Evolutionary conservation across 2,888 invertebrate species (phyloP).

Genomic region (Trachelus iudaicus): DNA sequence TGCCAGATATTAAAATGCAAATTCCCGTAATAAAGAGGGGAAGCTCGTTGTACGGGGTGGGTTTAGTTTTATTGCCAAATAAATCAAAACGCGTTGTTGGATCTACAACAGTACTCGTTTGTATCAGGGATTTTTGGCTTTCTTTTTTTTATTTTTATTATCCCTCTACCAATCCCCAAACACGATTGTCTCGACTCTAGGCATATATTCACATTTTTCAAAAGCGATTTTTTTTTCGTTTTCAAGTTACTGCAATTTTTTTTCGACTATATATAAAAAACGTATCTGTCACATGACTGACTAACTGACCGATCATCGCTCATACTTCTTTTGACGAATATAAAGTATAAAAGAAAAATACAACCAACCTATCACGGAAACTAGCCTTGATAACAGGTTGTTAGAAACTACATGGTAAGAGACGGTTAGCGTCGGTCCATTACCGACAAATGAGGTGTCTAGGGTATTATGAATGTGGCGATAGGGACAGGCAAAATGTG

Average conservation of each 20-base stretch:
- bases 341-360: not conserved
- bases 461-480: constrained; percentile 44
- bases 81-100: constrained; percentile 35
- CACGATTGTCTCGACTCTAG: too few relatives aligned
- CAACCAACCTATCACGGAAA: not conserved
- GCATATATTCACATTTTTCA: not conserved
- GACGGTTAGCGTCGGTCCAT: constrained; percentile 36
- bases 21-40: constrained; percentile 17
- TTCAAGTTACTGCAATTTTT: too few relatives aligned
- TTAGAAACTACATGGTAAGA: not conserved
- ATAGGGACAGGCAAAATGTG: constrained; percentile 40
- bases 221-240: not conserved
- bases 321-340: not conserved
- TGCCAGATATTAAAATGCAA: constrained; percentile 38
- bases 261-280: too few relatives aligned
- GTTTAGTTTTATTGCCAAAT: constrained; percentile 30
- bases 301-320: not conserved
- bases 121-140: not conserved
- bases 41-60: constrained; percentile 4
- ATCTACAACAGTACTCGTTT: constrained; percentile 24
- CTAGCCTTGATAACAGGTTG: not conserved
- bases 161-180: not conserved
- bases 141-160: not conserved
- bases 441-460: constrained; percentile 46
- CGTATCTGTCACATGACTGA: too few relatives aligned